Evolutionary conservation across 2,888 invertebrate genomes (phyloP), one percentile per base, ranked within the genome.

Genomic region (Alloscopus bannaensis): DNA sequence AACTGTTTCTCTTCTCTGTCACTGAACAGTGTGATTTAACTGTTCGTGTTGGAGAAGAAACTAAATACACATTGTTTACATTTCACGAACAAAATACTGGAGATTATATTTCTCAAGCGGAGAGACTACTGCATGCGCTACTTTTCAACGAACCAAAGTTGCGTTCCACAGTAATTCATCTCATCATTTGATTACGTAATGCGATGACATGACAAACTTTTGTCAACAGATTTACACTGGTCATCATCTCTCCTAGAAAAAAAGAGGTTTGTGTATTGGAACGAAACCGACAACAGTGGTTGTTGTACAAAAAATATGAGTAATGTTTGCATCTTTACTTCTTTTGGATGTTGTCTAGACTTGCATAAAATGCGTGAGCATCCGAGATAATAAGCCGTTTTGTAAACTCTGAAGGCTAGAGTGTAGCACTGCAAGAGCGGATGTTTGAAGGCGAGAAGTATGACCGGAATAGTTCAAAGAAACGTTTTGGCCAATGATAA

Each of bases 391-490:
- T 3, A 24, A 20, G 20, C 24, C 52, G n/a, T 22, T n/a, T n/a
- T 52, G 22, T 18, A n/a, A 3, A 4, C 45, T 16, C 8, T 45
- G 8, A n/a, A 18, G 4, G n/a, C 3, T n/a, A 16, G 45, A 16
- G 45, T 45, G 24, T 52, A 22, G 24, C 52, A n/a, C n/a, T 31
- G 36, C 24, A 40, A 57, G 69, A 57, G 52, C 52, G 24, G 45
- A 47, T 22, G 18, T 11, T n/a, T n/a, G 47, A 36, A 13, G 13
- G 36, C 36, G 52, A 3, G 52, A 52, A 31, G 29, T 64, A 45
- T 65, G 65, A 65, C 65, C 72, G 72, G 72, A 73, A 73, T 64
- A 57, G 29, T 73, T 73, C 72, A 73, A 72, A 62, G 50, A 65
- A 55, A 16, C 22, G 64, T 65, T 73, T 73, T 60, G 45, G 55